Conservation (phyloP, 1,140 invertebrate genomes). For the Uloborus diversus region DNA sequence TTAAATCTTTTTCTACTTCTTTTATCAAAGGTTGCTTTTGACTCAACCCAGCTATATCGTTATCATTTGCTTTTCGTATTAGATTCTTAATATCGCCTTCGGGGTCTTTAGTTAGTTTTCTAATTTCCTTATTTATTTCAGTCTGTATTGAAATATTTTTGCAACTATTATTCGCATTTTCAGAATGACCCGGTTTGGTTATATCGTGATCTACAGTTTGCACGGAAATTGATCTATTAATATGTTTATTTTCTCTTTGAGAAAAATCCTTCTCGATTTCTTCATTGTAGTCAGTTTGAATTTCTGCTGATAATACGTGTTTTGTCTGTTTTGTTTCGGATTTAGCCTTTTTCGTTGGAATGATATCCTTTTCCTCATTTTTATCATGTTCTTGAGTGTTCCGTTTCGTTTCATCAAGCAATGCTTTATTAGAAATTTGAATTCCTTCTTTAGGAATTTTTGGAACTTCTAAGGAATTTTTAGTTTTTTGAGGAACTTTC, state of each 20-base stretch:
- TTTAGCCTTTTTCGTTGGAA: too few relatives aligned
- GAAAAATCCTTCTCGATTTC: background rate
- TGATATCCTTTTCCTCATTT: too few relatives aligned
- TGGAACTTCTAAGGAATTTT: too few relatives aligned
- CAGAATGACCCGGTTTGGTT: too few relatives aligned
- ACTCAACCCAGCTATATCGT: background rate
- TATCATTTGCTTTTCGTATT: background rate
- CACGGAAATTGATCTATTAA: slow-evolving; percentile 25
- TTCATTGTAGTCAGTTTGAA: background rate
- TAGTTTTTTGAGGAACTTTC: too few relatives aligned
- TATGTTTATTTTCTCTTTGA: background rate
- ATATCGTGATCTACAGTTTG: slow-evolving; percentile 20
- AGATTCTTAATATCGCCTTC: background rate
- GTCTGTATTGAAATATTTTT: slow-evolving; percentile 29
- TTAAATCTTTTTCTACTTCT: background rate
- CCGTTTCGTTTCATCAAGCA: too few relatives aligned
- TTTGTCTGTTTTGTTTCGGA: too few relatives aligned
- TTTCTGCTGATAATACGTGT: background rate
- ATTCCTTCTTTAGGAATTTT: too few relatives aligned
- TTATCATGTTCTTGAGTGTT: too few relatives aligned
- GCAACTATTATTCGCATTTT: background rate
- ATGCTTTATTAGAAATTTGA: too few relatives aligned
- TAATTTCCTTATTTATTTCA: background rate
- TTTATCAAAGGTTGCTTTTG: background rate
- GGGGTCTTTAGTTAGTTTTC: background rate